Base-by-base conservation (phyloP, 2,888 invertebrate genomes). In the Amphipoea lucens region DNA sequence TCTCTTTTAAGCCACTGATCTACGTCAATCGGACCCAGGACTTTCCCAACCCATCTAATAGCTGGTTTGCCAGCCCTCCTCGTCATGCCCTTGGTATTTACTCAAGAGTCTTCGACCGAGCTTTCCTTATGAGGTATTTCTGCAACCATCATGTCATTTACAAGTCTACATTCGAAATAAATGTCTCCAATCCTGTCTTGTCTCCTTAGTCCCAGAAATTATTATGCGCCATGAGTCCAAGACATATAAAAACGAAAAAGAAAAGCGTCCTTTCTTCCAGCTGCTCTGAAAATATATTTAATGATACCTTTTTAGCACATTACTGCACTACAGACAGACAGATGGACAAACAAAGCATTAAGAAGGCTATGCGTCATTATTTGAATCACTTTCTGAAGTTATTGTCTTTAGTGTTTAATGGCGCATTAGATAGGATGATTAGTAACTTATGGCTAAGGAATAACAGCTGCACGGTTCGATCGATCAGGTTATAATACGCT, bases 271-370 rank as follows among this genome's bases (percentile, higher is more conserved):
- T 60, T 71, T 72, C 87, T 73, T 29, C 57, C 75, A 83, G 74
- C 81, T 87, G 84, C 66, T 71, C 68, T 51, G 79, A 51, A 84
- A 51, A 82, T 74, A 84, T 68, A 87, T 76, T 85, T 85, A 85
- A 85, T 77, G 62, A 87, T 81, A 81, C 82, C 82, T 85, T 85
- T 85, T 85, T 85, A 85, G 82, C 76, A 74, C 87, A 80, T 87
- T 84, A 76, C 84, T 84, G 75, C n/a, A 36, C 67, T n/a, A 63
- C 86, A 85, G 78, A 87, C 88, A 85, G 88, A 88, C 80, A 77
- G 71, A 82, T 81, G 67, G 51, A 81, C 86, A 89, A 88, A 83
- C 67, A 79, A 81, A 78, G 42, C 78, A 81, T 63, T 66, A 66
- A 84, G 78, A 48, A 36, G 2, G n/a, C 0, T 0, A 45, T 89